Base-by-base conservation (phyloP, 2,888 invertebrate genomes). In the Epistrophe grossulariae region DNA sequence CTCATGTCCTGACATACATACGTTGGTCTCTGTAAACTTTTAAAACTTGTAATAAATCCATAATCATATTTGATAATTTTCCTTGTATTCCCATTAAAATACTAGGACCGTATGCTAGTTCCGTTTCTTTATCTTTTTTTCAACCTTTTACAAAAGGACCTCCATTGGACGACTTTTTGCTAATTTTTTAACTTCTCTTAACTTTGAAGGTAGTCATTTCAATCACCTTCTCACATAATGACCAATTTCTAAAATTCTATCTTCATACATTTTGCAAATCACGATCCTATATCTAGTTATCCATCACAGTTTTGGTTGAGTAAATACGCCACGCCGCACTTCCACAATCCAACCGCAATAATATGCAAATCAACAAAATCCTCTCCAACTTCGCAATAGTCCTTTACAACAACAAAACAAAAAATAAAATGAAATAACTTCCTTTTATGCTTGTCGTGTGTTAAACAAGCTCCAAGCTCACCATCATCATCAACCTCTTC, bases 331-430 rank as follows among this genome's bases (percentile, higher is more conserved):
- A 13, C 8, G n/a, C 35, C 78, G 19, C 72, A 80, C 55, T 28
- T 64, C 71, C 48, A 80, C 1, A 31, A 15, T 59, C 60, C 38
- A 79, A 72, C 71, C 78, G n/a, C 73, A 74, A 70, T 43, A 24
- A 31, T 71, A 87, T 87, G 83, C 71, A 87, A 87, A 87, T 83
- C 71, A 66, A 76, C 71, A 48, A 72, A 83, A 83, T 87, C 62
- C 71, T 10, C 71, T 79, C 66, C 10, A 62, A 76, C 24, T 15
- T 19, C 8, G 35, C n/a, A 10, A 10, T 17, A 55, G 59, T 35
- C 59, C 57, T 35, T 57, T 57, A 8, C 8, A n/a, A 64, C 35
- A 71, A 59, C 4, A 35, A 38, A n/a, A n/a, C n/a, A n/a, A 24
- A 24, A 24, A 24, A 24, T 24, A 19, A 60, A 60, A 60, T 19